phyloP scores from a whole-genome alignment of 2,113 vertebrate genomes.

The Nettapus auritus region DNA sequence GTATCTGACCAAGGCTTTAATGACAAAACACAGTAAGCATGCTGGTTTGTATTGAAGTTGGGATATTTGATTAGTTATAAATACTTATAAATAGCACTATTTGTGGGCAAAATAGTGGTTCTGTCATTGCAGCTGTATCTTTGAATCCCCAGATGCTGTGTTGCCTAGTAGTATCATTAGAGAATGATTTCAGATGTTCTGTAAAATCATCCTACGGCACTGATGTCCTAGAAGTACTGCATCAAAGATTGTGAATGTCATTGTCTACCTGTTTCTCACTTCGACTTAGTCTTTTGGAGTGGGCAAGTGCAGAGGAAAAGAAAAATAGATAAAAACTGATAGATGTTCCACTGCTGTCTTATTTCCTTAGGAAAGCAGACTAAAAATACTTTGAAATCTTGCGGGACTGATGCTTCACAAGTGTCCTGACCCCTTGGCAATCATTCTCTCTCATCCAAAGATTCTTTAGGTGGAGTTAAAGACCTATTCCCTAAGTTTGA shows the following conservation, averaged over 20 bases:
- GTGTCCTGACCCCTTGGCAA: background rate
- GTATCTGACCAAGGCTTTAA: background rate
- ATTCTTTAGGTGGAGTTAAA: background rate
- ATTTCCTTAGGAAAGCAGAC: slow-evolving; percentile 40
- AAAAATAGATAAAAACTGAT: slow-evolving; percentile 38
- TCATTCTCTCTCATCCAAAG: background rate
- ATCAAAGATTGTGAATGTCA: background rate
- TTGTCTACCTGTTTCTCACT: background rate
- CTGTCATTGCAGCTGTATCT: slow-evolving; percentile 19
- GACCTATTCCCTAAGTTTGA: background rate
- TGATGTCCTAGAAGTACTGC: background rate
- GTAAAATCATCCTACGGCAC: background rate
- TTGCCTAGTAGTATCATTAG: background rate
- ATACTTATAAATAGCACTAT: background rate
- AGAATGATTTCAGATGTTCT: background rate
- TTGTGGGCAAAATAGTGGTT: slow-evolving; percentile 16
- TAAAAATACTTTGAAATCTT: slow-evolving; percentile 32
- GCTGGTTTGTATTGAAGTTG: background rate
- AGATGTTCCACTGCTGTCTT: slow-evolving; percentile 52
- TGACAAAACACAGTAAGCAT: background rate
- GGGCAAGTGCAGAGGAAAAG: slow-evolving; percentile 34
- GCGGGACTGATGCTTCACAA: background rate
- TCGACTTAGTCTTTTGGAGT: background rate
- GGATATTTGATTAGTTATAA: background rate
- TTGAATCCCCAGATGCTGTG: slow-evolving; percentile 20